These are phyloP conservation scores for Melanophora roralis DNA, from an alignment of 2,888 invertebrate species.

Conservation along the genomic window DNA sequence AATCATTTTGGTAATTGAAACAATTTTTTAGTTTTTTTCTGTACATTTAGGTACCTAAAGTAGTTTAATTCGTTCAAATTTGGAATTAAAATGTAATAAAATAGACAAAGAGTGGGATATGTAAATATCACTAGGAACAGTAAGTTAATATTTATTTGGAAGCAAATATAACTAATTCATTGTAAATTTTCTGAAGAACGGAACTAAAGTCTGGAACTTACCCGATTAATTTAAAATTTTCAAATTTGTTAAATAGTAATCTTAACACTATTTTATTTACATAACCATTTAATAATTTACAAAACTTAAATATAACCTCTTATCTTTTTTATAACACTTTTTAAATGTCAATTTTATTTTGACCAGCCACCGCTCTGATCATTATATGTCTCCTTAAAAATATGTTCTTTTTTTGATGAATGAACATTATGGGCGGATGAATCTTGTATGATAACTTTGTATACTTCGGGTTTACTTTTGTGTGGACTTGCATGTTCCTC, in stretches of 20 bases:
- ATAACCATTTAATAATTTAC: background rate
- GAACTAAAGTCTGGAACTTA: no score
- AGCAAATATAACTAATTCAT: no score
- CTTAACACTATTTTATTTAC: background rate
- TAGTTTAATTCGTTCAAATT: no score
- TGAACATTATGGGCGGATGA: background rate
- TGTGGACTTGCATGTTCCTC: background rate
- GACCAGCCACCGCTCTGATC: conserved; percentile 3
- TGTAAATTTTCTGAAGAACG: no score
- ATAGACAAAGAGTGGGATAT: no score
- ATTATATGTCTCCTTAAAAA: conserved; percentile 63
- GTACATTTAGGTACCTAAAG: no score
- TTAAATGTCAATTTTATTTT: conserved; percentile 3
- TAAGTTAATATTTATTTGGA: no score
- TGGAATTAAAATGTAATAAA: no score
- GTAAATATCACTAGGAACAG: no score
- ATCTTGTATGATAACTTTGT: conserved; percentile 46
- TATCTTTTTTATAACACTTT: background rate
- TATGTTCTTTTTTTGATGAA: conserved; percentile 60
- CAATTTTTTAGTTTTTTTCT: no score
- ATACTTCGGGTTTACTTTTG: conserved; percentile 24
- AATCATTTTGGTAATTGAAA: no score
- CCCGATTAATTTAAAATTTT: no score
- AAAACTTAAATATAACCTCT: background rate
- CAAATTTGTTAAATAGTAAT: background rate